phyloP scores from a whole-genome alignment of 2,113 vertebrate species.

The Pygoscelis antarcticus region DNA sequence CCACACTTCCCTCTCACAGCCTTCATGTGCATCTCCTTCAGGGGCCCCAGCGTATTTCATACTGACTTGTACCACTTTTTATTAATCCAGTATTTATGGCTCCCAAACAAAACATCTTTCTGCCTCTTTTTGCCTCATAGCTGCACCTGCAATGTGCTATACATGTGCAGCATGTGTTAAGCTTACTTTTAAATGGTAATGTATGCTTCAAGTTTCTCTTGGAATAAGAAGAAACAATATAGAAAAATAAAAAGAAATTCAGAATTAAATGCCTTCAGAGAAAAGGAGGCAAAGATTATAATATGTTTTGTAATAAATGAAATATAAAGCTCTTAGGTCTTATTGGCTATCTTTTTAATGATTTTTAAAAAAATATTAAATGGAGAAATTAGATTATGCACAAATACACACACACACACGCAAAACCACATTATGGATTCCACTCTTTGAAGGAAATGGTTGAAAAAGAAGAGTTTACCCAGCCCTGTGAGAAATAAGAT shows the following conservation, averaged over 20 bases:
- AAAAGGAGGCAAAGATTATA: neutral
- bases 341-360: neutral
- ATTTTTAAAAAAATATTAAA: neutral
- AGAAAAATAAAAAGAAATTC: neutral
- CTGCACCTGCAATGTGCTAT: neutral
- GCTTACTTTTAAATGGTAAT: neutral
- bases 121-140: neutral
- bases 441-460: neutral
- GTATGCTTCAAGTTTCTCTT: neutral
- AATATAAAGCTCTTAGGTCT: neutral
- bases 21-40: neutral
- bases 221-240: neutral
- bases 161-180: neutral
- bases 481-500: neutral
- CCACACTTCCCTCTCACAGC: neutral
- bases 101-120: neutral
- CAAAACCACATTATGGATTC: neutral
- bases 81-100: neutral
- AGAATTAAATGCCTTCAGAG: neutral
- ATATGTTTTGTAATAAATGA: neutral
- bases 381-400: neutral
- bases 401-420: neutral
- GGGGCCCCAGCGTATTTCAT: neutral
- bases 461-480: neutral
- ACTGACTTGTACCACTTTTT: neutral